Conservation (phyloP, 2,888 invertebrate genomes). For the Aphidoletes aphidimyza region DNA sequence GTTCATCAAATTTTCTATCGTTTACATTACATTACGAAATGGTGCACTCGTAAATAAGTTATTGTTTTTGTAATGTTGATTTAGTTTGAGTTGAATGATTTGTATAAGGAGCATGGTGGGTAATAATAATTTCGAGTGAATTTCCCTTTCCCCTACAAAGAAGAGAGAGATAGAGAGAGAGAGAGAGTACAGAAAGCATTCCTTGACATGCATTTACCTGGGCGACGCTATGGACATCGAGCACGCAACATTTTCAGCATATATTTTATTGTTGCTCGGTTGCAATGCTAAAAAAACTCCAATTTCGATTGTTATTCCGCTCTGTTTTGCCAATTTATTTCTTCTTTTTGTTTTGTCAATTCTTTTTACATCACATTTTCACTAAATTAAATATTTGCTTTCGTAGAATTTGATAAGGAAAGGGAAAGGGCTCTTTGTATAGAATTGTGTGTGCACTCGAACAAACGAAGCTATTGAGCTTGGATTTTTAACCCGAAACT, state of each 20-base stretch:
- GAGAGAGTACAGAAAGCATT: neutral
- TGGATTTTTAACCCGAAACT: neutral
- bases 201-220: constrained; percentile 16
- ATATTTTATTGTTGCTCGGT: too few relatives aligned
- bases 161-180: too few relatives aligned
- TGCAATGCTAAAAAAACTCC: too few relatives aligned
- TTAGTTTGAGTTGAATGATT: neutral
- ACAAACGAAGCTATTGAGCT: too few relatives aligned
- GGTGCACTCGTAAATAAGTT: neutral
- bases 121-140: constrained; percentile 9
- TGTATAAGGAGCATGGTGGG: neutral
- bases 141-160: neutral
- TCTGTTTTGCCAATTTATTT: neutral
- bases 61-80: neutral
- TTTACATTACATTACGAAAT: neutral
- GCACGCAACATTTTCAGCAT: neutral
- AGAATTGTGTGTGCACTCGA: neutral
- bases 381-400: constrained; percentile 23
- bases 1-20: neutral
- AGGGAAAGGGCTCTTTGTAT: neutral
- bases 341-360: neutral
- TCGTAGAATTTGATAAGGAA: neutral
- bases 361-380: constrained; percentile 25
- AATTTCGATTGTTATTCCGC: neutral
- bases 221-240: neutral